A percentile compares a stretch with the other conserved stretches of the same genome.
phyloP scores from a whole-genome alignment of 2,113 vertebrate genomes.

The Xenopus laevis region DNA sequence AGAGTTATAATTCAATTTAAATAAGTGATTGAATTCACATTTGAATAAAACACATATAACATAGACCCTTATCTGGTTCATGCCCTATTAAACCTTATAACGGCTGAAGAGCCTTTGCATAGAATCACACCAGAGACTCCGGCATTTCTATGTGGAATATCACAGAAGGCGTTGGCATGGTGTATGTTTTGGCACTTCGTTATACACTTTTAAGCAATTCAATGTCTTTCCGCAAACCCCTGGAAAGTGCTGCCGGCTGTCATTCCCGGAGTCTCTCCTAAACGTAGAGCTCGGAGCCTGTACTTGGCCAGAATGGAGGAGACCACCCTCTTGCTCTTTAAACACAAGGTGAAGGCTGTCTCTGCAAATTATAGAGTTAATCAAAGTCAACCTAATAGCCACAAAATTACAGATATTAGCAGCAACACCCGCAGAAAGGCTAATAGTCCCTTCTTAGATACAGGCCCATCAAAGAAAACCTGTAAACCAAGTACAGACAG shows the following conservation, averaged over 20 bases:
- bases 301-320: neutral
- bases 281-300: neutral
- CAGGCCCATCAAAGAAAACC: constrained; percentile 36
- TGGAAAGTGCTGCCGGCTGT: neutral
- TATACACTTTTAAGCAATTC: constrained; percentile 14
- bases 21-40: too few relatives aligned
- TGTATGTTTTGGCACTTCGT: constrained; percentile 3
- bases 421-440: constrained; percentile 30
- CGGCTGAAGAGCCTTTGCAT: neutral
- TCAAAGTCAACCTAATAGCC: constrained; percentile 17
- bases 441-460: constrained; percentile 29
- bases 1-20: too few relatives aligned
- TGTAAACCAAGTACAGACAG: constrained; percentile 20
- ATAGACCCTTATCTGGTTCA: too few relatives aligned
- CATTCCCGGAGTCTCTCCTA: neutral
- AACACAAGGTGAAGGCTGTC: constrained; percentile 24
- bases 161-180: neutral
- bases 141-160: neutral
- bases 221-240: constrained; percentile 17
- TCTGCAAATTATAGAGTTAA: constrained; percentile 33
- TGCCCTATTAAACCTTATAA: too few relatives aligned
- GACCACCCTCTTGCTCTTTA: constrained; percentile 20
- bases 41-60: too few relatives aligned
- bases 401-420: constrained; percentile 45
- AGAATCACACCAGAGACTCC: neutral